Evolutionary conservation across 2,113 vertebrate species (phyloP).

Genomic region (Xenotilapia flavipinnis): DNA sequence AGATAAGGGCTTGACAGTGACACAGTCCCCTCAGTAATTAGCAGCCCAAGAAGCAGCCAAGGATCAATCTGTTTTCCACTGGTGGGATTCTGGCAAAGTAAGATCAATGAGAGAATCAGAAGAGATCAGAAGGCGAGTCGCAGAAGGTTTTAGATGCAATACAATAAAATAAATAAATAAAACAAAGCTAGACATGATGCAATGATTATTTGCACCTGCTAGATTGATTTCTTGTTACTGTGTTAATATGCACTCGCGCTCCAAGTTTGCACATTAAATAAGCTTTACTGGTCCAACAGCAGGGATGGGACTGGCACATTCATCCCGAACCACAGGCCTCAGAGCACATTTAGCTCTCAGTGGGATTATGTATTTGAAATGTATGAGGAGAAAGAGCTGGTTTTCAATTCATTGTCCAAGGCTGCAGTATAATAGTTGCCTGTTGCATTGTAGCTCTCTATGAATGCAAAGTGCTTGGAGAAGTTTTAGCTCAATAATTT

Average conservation of each 20-base stretch:
- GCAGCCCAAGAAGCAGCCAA: slow-evolving; percentile 56
- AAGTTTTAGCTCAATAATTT: slow-evolving; percentile 42
- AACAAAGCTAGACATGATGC: background rate
- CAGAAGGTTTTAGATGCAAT: background rate
- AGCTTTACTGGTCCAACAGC: slow-evolving; percentile 10
- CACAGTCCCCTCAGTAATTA: slow-evolving; percentile 67
- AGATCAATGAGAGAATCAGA: slow-evolving; percentile 47
- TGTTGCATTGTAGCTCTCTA: slow-evolving; percentile 5
- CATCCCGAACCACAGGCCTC: background rate
- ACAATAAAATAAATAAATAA: background rate
- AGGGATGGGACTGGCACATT: background rate
- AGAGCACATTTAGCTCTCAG: background rate
- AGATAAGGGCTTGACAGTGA: slow-evolving; percentile 59
- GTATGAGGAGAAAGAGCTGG: slow-evolving; percentile 2
- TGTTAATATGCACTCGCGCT: slow-evolving; percentile 5
- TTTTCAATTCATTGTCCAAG: slow-evolving; percentile 30
- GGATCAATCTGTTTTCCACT: slow-evolving; percentile 63
- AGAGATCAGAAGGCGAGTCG: background rate
- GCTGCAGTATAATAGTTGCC: slow-evolving; percentile 20
- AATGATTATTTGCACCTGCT: slow-evolving; percentile 32
- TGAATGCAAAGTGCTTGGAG: slow-evolving; percentile 28
- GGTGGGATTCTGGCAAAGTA: slow-evolving; percentile 40
- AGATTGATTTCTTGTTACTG: slow-evolving; percentile 39
- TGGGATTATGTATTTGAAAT: slow-evolving; percentile 35
- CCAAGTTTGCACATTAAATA: slow-evolving; percentile 34